phyloP scores from a whole-genome alignment of 2,113 vertebrate genomes.

The Cyprinus carpio region DNA sequence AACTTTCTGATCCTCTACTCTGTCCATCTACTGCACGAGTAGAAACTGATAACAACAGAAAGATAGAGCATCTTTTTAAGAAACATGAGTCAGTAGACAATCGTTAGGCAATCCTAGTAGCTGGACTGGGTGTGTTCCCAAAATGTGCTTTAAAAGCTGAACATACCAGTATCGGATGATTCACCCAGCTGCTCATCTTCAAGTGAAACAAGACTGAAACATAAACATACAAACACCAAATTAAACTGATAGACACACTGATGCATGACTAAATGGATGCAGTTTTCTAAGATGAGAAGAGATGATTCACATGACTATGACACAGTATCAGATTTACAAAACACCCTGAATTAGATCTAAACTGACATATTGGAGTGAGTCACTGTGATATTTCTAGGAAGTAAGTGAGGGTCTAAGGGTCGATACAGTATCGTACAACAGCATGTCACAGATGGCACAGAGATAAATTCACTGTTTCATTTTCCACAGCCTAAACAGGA shows the following conservation, averaged over 20 bases:
- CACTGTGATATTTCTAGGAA: neutral
- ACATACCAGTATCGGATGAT: conserved; percentile 70
- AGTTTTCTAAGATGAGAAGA: neutral
- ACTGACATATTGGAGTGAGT: neutral
- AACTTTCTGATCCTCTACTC: conserved; percentile 56
- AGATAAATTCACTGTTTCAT: conserved; percentile 16
- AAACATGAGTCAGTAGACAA: neutral
- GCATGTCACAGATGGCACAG: neutral
- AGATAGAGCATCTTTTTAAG: conserved; percentile 11
- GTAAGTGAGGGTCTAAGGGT: neutral
- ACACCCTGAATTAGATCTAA: neutral
- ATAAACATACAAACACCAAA: neutral
- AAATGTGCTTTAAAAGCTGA: neutral
- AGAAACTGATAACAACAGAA: conserved; percentile 51
- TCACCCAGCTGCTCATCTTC: conserved; percentile 70
- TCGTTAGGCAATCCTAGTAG: too few relatives aligned
- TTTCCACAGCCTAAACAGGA: conserved; percentile 11
- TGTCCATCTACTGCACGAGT: conserved; percentile 56
- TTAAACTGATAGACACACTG: neutral
- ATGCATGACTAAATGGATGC: neutral
- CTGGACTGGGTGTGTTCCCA: too few relatives aligned
- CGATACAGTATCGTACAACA: neutral
- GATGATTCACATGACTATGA: neutral
- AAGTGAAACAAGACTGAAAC: conserved; percentile 76
- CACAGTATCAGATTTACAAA: neutral